These are phyloP conservation scores for Caenorhabditis elegans DNA, from an alignment of 1,140 invertebrate species.

Conservation along the genomic window DNA sequence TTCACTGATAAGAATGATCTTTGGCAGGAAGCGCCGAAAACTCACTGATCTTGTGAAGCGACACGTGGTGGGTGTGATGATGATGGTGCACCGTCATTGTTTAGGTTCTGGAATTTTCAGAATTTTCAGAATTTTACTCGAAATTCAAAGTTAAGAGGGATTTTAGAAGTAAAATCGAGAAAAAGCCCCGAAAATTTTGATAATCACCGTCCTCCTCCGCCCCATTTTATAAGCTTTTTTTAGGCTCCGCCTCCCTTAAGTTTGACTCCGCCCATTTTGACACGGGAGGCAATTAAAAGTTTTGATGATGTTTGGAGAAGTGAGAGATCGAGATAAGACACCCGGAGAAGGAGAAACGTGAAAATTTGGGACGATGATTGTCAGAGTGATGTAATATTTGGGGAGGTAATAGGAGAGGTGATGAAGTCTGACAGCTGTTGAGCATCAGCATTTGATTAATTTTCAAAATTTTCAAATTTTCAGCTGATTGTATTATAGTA, in stretches of 20 bases:
- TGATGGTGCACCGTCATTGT: background rate
- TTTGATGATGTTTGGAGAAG: conserved; percentile 8
- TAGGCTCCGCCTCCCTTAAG: no score
- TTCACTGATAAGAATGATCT: background rate
- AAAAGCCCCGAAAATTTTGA: no score
- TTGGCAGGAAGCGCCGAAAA: background rate
- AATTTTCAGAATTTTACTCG: background rate
- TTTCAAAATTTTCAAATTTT: background rate
- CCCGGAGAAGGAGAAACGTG: background rate
- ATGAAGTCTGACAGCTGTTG: background rate
- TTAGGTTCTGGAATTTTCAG: background rate
- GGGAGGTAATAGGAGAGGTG: background rate
- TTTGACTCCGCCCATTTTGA: background rate
- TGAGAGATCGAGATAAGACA: no score
- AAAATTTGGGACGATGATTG: background rate
- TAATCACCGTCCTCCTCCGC: background rate
- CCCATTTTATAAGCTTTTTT: background rate
- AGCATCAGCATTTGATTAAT: background rate
- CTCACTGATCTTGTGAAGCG: background rate
- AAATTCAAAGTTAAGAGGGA: no score
- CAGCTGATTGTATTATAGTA: background rate
- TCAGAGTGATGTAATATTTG: background rate
- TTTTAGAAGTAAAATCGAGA: no score
- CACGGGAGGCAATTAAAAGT: background rate
- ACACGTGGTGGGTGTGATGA: background rate